Evolutionary conservation across 2,113 vertebrate genomes (phyloP).

Genomic region (Theropithecus gelada): DNA sequence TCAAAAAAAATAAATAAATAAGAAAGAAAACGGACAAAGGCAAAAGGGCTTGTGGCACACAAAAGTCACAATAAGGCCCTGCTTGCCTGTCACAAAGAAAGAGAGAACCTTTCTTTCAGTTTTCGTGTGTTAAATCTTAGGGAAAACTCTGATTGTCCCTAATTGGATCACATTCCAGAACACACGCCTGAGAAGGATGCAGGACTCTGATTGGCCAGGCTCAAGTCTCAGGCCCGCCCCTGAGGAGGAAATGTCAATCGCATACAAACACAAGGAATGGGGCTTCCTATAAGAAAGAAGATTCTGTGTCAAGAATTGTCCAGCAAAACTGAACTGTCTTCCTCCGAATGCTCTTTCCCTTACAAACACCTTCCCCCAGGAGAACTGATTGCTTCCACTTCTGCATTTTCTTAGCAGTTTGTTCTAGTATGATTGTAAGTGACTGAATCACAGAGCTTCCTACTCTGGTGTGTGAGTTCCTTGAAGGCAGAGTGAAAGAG

Average conservation of each 20-base stretch:
- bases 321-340: neutral
- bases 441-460: neutral
- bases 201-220: neutral
- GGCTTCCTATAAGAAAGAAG: neutral
- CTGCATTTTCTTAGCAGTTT: too few relatives aligned
- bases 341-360: neutral
- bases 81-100: neutral
- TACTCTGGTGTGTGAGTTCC: neutral
- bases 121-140: neutral
- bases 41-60: neutral
- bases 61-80: neutral
- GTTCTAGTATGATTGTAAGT: neutral
- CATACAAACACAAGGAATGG: neutral
- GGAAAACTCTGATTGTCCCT: neutral
- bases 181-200: neutral
- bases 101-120: neutral
- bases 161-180: neutral
- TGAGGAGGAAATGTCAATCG: neutral
- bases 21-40: neutral
- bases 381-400: neutral
- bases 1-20: too few relatives aligned
- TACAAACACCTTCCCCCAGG: neutral
- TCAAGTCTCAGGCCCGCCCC: neutral
- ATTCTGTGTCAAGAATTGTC: neutral
- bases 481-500: neutral